These are phyloP conservation scores for Octopus sinensis DNA, from an alignment of 1,140 invertebrate genomes.

Conservation along the genomic window DNA sequence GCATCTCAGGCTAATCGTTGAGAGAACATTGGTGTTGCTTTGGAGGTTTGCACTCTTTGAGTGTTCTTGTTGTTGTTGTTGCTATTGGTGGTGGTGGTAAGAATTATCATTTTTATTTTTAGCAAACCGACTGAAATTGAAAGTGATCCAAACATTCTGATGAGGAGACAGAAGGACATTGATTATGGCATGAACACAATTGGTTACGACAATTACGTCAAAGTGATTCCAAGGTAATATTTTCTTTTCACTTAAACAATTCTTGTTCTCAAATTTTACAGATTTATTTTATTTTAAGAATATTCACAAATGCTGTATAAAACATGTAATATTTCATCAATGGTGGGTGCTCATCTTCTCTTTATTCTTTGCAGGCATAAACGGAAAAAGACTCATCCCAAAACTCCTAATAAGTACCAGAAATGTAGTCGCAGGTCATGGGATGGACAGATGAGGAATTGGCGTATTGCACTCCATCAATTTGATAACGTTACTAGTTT, in stretches of 20 bases:
- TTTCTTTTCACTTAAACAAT: neutral
- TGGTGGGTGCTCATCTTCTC: neutral
- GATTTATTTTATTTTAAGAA: neutral
- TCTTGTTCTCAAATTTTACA: neutral
- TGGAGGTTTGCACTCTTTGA: no score
- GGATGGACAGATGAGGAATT: constrained; percentile 81
- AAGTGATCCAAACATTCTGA: constrained; percentile 70
- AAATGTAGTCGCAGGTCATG: constrained; percentile 87
- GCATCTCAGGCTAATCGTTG: no score
- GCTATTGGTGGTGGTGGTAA: no score
- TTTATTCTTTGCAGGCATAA: constrained; percentile 60
- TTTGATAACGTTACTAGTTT: constrained; percentile 65
- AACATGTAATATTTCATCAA: no score
- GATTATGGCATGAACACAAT: constrained; percentile 92
- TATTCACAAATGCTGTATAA: neutral
- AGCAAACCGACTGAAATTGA: constrained; percentile 27
- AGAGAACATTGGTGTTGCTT: no score
- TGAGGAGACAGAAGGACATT: constrained; percentile 85
- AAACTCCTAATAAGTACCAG: constrained; percentile 79
- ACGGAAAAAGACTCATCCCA: constrained; percentile 72
- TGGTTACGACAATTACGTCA: constrained; percentile 78
- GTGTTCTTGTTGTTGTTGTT: no score
- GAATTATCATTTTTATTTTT: no score
- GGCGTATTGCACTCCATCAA: constrained; percentile 79
- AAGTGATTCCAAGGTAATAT: constrained; percentile 71